A percentile compares a stretch with the other conserved stretches of the same genome.
Conservation (phyloP, 2,888 invertebrate genomes). For the Amitus sp. region DNA sequence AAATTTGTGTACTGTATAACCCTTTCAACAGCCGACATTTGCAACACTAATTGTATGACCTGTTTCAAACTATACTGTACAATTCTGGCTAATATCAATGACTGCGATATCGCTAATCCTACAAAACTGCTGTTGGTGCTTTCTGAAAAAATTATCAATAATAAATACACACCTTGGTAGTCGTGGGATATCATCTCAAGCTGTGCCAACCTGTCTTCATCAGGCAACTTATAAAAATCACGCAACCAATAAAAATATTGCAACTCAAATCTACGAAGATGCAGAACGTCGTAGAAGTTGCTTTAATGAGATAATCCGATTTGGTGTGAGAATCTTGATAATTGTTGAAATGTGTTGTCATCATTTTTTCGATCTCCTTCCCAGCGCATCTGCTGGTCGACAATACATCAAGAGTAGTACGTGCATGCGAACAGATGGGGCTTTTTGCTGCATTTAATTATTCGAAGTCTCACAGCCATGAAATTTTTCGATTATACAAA, state of each 20-base stretch:
- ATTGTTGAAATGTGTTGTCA: conserved; percentile 79
- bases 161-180: no score
- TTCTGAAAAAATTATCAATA: no score
- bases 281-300: conserved; percentile 20
- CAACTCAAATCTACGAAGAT: conserved; percentile 26
- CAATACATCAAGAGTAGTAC: conserved; percentile 85
- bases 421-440: conserved; percentile 92
- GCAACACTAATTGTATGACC: conserved; percentile 77
- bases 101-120: conserved; percentile 78
- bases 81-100: conserved; percentile 78
- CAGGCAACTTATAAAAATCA: no score
- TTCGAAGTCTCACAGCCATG: no score
- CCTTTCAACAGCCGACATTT: conserved; percentile 83
- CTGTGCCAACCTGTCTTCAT: no score
- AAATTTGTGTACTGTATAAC: conserved; percentile 81
- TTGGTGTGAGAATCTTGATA: conserved; percentile 77
- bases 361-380: conserved; percentile 71
- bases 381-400: conserved; percentile 86
- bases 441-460: conserved; percentile 77
- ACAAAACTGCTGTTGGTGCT: conserved; percentile 70
- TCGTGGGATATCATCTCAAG: no score
- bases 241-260: conserved; percentile 15
- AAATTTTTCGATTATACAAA: no score
- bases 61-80: conserved; percentile 83
- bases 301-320: conserved; percentile 75